Evolutionary conservation across 2,797 vertebrate genomes (phyloP).

Genomic region (Phrynocephalus vlangalii): DNA sequence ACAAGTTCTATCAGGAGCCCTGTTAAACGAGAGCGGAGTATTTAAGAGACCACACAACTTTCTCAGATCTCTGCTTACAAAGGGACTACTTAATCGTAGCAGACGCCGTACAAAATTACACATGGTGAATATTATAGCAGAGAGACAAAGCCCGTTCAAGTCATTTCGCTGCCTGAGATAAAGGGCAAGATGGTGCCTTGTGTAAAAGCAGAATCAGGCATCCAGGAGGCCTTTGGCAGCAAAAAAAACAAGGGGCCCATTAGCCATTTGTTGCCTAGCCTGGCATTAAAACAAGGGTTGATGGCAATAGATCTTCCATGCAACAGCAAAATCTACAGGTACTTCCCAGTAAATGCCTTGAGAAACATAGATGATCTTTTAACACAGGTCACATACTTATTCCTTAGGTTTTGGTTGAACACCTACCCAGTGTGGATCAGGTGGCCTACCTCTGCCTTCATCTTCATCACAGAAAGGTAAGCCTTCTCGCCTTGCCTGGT

Average conservation of each 20-base stretch:
- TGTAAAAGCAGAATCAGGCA: background rate
- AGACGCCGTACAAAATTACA: background rate
- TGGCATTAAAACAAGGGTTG: background rate
- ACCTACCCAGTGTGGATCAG: conserved; percentile 87
- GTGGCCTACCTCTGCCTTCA: conserved; percentile 79
- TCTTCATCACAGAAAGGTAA: conserved; percentile 87
- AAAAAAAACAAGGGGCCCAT: too few species aligned
- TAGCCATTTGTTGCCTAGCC: too few species aligned
- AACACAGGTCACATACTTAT: background rate
- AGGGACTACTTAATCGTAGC: background rate
- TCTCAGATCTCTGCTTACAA: background rate
- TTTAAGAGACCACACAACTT: background rate
- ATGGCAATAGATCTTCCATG: conserved; percentile 35
- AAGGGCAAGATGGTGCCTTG: background rate
- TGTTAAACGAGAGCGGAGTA: background rate
- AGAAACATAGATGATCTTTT: conserved; percentile 15
- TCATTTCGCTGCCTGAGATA: background rate
- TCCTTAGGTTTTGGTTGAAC: background rate
- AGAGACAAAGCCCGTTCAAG: background rate
- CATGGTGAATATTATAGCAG: background rate
- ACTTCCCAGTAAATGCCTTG: conserved; percentile 17
- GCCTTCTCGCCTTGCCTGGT: conserved; percentile 89
- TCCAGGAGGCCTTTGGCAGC: background rate
- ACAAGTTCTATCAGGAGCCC: background rate
- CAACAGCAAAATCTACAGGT: conserved; percentile 3